Percentiles rank a stretch among this genome's conserved stretches.
These are phyloP conservation scores for Agrotis puta DNA, from an alignment of 2,888 invertebrate genomes.

Conservation along the genomic window DNA sequence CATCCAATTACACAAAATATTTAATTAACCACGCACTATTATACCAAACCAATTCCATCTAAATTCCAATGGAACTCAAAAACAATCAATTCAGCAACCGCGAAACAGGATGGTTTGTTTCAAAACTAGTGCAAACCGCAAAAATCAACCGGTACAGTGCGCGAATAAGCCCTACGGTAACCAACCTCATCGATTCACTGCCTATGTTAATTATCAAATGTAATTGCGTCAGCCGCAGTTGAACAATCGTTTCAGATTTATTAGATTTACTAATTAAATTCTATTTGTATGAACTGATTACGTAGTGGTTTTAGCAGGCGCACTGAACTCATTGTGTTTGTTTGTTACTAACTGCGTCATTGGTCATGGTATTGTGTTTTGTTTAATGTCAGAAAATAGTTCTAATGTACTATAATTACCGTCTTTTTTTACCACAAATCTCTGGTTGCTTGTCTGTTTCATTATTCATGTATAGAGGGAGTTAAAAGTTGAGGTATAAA, in stretches of 20 bases:
- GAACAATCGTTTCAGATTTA: constrained; percentile 41
- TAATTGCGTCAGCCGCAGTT: constrained; percentile 51
- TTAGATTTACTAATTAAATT: constrained; percentile 43
- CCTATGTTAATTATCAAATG: constrained; percentile 59
- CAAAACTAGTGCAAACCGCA: constrained; percentile 55
- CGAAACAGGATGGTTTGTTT: constrained; percentile 42
- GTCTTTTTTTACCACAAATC: too few species aligned
- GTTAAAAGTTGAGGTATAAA: too few species aligned
- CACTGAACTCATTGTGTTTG: not conserved
- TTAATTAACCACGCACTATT: not conserved
- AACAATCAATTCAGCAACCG: constrained; percentile 45
- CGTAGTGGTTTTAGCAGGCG: constrained; percentile 22
- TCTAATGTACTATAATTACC: too few species aligned
- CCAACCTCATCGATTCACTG: constrained; percentile 40
- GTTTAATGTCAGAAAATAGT: not conserved
- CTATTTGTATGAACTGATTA: constrained; percentile 26
- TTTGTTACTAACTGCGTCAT: constrained; percentile 19
- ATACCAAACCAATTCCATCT: constrained; percentile 22
- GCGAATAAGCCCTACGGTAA: constrained; percentile 30
- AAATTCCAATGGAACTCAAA: constrained; percentile 32
- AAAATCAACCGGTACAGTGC: constrained; percentile 46
- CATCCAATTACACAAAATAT: not conserved
- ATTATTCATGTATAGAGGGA: too few species aligned
- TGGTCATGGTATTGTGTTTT: not conserved
- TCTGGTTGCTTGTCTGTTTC: too few species aligned